Evolutionary conservation across 2,888 invertebrate species (phyloP).

Genomic region (Andrena flavipes): DNA sequence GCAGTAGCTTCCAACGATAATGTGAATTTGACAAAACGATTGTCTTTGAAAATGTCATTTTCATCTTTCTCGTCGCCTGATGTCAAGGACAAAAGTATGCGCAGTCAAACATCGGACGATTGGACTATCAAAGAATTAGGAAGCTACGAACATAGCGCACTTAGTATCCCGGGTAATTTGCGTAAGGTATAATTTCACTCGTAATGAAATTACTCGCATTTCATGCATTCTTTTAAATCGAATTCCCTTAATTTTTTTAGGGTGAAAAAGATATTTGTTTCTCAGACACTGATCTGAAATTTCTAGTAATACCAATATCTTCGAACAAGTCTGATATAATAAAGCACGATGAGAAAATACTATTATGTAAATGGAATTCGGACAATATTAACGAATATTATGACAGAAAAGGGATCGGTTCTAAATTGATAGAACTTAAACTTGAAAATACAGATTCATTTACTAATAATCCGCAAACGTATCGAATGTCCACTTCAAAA

Average conservation of each 20-base stretch:
- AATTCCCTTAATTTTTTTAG: constrained; percentile 19
- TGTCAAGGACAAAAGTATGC: constrained; percentile 1
- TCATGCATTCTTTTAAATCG: neutral
- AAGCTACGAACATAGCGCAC: neutral
- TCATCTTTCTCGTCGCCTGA: constrained; percentile 19
- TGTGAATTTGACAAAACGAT: constrained; percentile 32
- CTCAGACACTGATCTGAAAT: constrained; percentile 41
- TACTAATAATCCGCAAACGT: neutral
- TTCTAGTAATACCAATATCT: constrained; percentile 32
- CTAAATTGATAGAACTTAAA: constrained; percentile 41
- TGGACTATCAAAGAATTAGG: neutral
- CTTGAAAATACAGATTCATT: constrained; percentile 26
- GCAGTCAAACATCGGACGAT: neutral
- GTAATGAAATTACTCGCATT: neutral
- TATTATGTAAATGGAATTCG: constrained; percentile 27
- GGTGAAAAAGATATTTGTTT: constrained; percentile 27
- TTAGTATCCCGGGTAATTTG: neutral
- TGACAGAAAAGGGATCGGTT: constrained; percentile 15
- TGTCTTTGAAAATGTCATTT: constrained; percentile 28
- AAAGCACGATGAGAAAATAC: neutral
- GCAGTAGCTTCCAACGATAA: constrained; percentile 3
- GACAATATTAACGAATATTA: constrained; percentile 19
- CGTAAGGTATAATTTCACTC: constrained; percentile 20
- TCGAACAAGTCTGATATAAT: constrained; percentile 1
- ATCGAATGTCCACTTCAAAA: constrained; percentile 3